Percentiles rank a stretch among this genome's conserved stretches.
phyloP scores from a whole-genome alignment of 2,797 vertebrate genomes.

The Sebastes steindachneri region DNA sequence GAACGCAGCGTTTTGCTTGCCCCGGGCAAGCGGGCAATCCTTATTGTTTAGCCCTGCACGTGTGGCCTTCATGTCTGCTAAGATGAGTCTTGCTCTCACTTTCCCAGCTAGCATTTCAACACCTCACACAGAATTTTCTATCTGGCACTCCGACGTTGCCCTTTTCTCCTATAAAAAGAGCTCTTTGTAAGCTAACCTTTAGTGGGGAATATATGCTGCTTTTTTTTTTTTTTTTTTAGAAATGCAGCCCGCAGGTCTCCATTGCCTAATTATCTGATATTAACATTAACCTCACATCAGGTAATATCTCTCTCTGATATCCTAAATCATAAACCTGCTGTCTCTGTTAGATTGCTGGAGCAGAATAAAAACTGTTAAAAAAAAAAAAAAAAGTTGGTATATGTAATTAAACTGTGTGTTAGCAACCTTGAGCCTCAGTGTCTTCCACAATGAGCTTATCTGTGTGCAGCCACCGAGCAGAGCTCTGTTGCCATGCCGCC shows the following conservation, averaged over 20 bases:
- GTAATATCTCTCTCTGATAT: conserved; percentile 3
- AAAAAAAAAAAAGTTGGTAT: conserved; percentile 11
- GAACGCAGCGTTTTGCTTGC: no score
- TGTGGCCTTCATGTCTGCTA: background rate
- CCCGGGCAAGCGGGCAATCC: no score
- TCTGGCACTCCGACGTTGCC: background rate
- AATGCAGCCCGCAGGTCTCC: conserved; percentile 17
- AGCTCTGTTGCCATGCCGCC: conserved; percentile 78
- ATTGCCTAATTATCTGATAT: conserved; percentile 37
- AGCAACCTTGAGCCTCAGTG: conserved; percentile 43
- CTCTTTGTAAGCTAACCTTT: background rate
- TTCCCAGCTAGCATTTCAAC: background rate
- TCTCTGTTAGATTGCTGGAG: background rate
- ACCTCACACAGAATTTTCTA: background rate
- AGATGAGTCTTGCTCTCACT: background rate
- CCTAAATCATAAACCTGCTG: conserved; percentile 10
- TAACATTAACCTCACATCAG: conserved; percentile 17
- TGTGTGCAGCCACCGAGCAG: conserved; percentile 64
- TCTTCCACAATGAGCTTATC: conserved; percentile 55
- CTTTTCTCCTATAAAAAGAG: background rate
- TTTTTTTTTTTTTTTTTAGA: background rate
- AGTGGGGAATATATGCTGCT: background rate
- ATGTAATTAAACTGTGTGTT: conserved; percentile 33
- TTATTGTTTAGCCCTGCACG: no score
- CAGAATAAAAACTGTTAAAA: background rate